Evolutionary conservation across 2,113 vertebrate species (phyloP), one percentile per base, ranked within the genome.

Genomic region (Pedionomus torquatus): DNA sequence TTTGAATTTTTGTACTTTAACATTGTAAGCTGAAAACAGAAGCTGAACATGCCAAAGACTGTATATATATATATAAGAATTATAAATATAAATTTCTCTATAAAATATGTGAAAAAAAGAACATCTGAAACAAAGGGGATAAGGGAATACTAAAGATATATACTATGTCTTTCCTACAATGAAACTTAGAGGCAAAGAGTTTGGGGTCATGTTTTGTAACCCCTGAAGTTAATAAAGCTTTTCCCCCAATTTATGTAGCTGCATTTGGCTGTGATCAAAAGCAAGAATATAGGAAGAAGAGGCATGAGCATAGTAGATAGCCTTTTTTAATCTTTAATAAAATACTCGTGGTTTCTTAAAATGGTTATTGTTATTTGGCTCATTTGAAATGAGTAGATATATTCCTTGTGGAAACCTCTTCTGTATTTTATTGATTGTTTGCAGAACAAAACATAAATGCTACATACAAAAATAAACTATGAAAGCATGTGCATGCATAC

Each of bases 381-480:
- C 4, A 54, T 93, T 83, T 92, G 60, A 97, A 94, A 92, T 52
- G 10, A 93, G 44, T 41, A 87, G 66, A 55, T 95, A 60, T 41
- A 41, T 83, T 94, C 76, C 75, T 71, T 57, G 76, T 82, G 64
- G 83, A 63, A 90, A 92, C 80, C 14, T 88, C 74, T 92, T 83
- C n/a, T 37, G 43, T 95, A 66, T 83, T 83, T 95, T 94, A 85
- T 82, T 89, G 76, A 92, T 70, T 90, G 61, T 69, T 93, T 95
- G n/a, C 51, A 84, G 63, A 95, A 86, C 70, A 74, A 95, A 92
- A 75, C 61, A 76, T 94, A 94, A 93, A 82, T 94, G 44, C 80
- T 94, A 74, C 84, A 82, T 88, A 77, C 31, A 80, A 71, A 94
- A 97, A 88, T 89, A 94, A 96, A 83, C 81, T 82, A 33, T 60